Evolutionary conservation across 2,797 vertebrate genomes (phyloP).

Genomic region (Halcyon smyrnensis): DNA sequence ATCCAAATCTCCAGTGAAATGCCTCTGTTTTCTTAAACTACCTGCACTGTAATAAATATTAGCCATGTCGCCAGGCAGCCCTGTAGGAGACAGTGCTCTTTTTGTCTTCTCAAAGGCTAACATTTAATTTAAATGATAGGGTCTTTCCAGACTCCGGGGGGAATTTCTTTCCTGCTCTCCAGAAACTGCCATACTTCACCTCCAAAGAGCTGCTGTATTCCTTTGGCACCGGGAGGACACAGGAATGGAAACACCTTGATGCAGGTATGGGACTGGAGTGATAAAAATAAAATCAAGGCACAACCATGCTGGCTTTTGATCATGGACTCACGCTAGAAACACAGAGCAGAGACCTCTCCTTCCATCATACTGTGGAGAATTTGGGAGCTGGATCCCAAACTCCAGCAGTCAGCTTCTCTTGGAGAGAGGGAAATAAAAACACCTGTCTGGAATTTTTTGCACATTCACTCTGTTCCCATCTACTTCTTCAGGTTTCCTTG

Average conservation of each 20-base stretch:
- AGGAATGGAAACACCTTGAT: neutral
- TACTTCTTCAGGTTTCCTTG: neutral
- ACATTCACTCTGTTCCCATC: neutral
- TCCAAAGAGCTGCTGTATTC: neutral
- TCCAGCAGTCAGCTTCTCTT: neutral
- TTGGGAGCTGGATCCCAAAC: neutral
- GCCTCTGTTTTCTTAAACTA: conserved; percentile 82
- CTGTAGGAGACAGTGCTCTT: conserved; percentile 75
- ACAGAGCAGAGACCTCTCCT: neutral
- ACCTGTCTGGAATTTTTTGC: neutral
- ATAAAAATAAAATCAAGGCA: neutral
- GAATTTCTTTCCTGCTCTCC: conserved; percentile 62
- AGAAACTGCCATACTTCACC: conserved; percentile 45
- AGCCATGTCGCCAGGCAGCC: conserved; percentile 61
- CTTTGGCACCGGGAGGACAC: neutral
- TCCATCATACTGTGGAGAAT: neutral
- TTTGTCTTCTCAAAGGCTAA: conserved; percentile 78
- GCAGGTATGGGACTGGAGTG: neutral
- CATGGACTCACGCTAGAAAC: fast-evolving
- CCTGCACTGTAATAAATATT: conserved; percentile 77
- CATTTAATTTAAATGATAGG: conserved; percentile 75
- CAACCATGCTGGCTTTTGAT: neutral
- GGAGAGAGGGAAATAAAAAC: neutral
- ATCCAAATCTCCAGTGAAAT: conserved; percentile 63
- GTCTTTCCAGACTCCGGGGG: conserved; percentile 69